Evolutionary conservation across 1,140 invertebrate genomes (phyloP), one percentile per base, ranked within the genome.

Genomic region (Cotesia chilonis): DNA sequence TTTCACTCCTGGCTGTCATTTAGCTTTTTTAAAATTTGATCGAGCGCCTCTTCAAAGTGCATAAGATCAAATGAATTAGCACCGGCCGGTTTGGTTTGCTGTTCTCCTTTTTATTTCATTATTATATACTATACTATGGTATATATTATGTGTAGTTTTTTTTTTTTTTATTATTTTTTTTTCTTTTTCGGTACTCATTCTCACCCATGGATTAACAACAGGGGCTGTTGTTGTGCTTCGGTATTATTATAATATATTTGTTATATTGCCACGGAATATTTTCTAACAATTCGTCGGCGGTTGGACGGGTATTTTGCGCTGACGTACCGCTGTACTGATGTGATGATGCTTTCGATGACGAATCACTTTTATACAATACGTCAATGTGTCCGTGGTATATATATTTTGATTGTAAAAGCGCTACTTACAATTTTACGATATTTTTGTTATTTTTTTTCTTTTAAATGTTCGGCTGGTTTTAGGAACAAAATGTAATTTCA

Each of bases 51-150:
- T 86, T 78, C 79, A 85, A 68, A 79, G 79, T 77, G 82, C 82
- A 83, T 81, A 83, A 84, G 79, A 85, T 83, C 78, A 83, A 83
- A 84, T 79, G 83, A 84, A 84, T 85, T 85, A 85, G 76, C 74
- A 74, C 70, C 73, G 74, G 75, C 79, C 65, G 70, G 65, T 72
- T 72, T 65, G 70, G 65, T 72, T 72, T 63, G 35, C 54, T 28
- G 9, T 35, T 68, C 14, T 61, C 52, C 68, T 72, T 72, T 60
- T 59, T 59, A 47, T 10, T 68, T 67, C 55, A 61, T 72, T 68
- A 61, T 36, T 60, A 28, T 72, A n/a, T 28, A 28, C 28, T 28
- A 28, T 28, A 28, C 28, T 28, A 28, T 28, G 28, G 28, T 28
- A 28, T 3, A 28, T 28, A 28, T 28, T 28, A 28, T 28, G 1